These are phyloP conservation scores for Diceros bicornis DNA, from an alignment of 2,797 vertebrate genomes.

Conservation along the genomic window DNA sequence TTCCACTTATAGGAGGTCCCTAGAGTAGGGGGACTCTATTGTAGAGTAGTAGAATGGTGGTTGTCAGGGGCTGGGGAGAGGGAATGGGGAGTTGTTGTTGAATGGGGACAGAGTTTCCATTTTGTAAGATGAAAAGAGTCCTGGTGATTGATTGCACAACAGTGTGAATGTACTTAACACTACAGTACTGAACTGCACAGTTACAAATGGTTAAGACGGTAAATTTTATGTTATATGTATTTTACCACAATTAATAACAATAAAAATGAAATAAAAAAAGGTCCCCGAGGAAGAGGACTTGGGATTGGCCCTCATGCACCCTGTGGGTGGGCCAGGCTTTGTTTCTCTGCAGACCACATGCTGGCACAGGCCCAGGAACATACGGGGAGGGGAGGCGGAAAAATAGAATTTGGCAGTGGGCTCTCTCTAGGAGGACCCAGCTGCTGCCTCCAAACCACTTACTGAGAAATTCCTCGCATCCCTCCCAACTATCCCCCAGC, in stretches of 20 bases:
- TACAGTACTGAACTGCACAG: rapidly evolving
- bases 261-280: not conserved
- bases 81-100: not conserved
- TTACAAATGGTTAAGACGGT: not conserved
- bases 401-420: not conserved
- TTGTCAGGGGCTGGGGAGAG: not conserved
- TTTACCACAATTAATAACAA: not conserved
- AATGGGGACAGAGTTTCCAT: not conserved
- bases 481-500: not conserved
- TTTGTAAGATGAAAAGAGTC: not conserved
- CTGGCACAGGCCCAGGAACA: not conserved
- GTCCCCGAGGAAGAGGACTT: not conserved
- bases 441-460: not conserved
- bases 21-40: not conserved
- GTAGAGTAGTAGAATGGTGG: not conserved
- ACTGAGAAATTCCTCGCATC: not conserved
- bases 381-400: not conserved
- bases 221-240: not conserved
- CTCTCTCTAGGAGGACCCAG: not conserved
- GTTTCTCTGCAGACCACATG: not conserved
- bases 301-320: not conserved
- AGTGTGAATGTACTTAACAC: not conserved
- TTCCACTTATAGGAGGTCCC: not conserved
- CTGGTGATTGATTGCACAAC: not conserved
- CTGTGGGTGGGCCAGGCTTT: rapidly evolving